Percentiles rank a stretch among this genome's conserved stretches.
Evolutionary conservation across 2,113 vertebrate genomes (phyloP).

Genomic region (Suncus etruscus): DNA sequence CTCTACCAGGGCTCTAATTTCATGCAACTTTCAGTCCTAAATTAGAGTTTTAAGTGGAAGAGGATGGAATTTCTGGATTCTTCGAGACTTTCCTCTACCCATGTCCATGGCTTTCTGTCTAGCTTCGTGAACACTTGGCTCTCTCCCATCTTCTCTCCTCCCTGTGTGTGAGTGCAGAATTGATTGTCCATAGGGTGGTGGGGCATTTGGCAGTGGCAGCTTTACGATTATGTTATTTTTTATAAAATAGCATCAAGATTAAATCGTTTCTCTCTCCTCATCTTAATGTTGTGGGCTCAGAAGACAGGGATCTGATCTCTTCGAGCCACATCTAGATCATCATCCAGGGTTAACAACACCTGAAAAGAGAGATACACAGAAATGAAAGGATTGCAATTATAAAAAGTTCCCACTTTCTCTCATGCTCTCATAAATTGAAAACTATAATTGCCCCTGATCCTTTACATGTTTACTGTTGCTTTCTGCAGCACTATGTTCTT

Average conservation of each 20-base stretch:
- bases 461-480: background rate
- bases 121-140: background rate
- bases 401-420: background rate
- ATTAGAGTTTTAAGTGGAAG: background rate
- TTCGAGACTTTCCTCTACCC: background rate
- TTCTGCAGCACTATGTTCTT: background rate
- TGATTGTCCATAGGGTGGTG: background rate
- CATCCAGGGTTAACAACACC: constrained; percentile 90
- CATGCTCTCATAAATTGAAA: background rate
- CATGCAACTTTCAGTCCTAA: background rate
- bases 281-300: constrained; percentile 72
- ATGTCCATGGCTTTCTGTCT: background rate
- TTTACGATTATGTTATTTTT: constrained; percentile 13
- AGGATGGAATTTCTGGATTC: rapidly evolving
- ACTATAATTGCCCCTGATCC: rapidly evolving
- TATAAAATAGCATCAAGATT: constrained; percentile 16
- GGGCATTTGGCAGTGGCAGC: background rate
- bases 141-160: constrained; percentile 24
- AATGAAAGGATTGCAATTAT: rapidly evolving
- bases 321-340: constrained; percentile 88
- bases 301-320: constrained; percentile 91
- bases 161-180: background rate
- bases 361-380: constrained; percentile 65
- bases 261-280: rapidly evolving
- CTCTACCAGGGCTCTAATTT: background rate